Evolutionary conservation across 2,113 vertebrate species (phyloP), one percentile per base, ranked within the genome.

Genomic region (Recurvirostra avosetta): DNA sequence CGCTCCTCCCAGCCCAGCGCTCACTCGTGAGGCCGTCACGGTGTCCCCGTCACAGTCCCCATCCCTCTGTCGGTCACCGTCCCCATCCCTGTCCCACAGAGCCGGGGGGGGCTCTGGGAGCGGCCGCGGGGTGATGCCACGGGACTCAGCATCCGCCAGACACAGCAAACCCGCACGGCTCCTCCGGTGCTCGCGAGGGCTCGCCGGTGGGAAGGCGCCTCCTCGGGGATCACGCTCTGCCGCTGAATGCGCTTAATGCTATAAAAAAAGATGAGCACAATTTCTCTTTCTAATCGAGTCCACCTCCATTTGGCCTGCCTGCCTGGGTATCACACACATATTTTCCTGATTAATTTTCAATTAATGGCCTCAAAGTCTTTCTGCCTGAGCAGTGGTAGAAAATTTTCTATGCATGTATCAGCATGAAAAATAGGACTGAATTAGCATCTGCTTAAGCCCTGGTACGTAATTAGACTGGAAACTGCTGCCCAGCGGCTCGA

Each of bases 311-410:
- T 96, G 95, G 96, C 97, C 97, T 97, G 97, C 89, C 77, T 20
- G 96, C 95, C 90, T 67, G 82, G 75, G 16, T 73, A 56, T 74
- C 84, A 58, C 70, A 47, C 43, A 47, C 76, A 13, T 88, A 95
- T 91, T 8, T 67, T 96, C 92, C 29, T 72, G 94, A 97, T 97
- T 97, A 96, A 97, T 97, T 97, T 97, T 97, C 97, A 97, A 93
- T 97, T 97, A 97, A 96, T 92, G 92, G 59, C 92, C 80, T 90
- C 72, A 55, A 81, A 79, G 88, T 49, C 49, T 96, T 78, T 92
- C 90, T 83, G 77, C 73, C 63, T 56, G 56, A 90, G 91, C 13
- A 23, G 77, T 70, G 81, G 85, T 59, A 91, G 91, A 79, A 79
- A n/a, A 5, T 68, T 47, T 67, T 91, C 74, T 63, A 25, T 30